phyloP scores from a whole-genome alignment of 2,888 invertebrate genomes.

The Pteria penguin region DNA sequence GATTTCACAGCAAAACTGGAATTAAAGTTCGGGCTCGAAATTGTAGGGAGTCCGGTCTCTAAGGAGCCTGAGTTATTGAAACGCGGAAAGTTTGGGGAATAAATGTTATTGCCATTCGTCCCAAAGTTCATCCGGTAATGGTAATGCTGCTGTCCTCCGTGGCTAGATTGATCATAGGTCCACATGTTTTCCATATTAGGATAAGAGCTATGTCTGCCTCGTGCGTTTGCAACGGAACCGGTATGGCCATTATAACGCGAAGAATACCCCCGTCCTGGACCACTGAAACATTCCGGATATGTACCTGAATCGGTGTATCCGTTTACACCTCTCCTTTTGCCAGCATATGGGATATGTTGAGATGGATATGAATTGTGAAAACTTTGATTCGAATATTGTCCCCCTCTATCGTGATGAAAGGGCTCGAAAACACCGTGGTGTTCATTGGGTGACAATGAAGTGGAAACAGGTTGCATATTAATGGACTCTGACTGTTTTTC shows the following conservation, averaged over 20 bases:
- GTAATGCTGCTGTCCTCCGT: background rate
- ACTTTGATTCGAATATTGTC: background rate
- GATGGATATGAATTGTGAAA: background rate
- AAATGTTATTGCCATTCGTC: conserved; percentile 57
- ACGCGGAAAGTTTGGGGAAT: conserved; percentile 51
- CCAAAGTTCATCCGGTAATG: conserved; percentile 53
- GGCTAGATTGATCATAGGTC: conserved; percentile 50
- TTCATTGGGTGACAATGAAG: background rate
- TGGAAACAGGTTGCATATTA: background rate
- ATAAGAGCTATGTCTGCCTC: conserved; percentile 44
- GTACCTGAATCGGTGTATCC: background rate
- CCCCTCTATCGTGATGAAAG: background rate
- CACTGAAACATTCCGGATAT: conserved; percentile 1
- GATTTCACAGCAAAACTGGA: conserved; percentile 47
- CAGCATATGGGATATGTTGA: background rate
- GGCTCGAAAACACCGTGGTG: background rate
- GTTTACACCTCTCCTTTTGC: conserved; percentile 3
- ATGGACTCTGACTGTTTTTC: background rate
- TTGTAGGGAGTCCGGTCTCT: conserved; percentile 23
- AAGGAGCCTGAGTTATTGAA: conserved; percentile 48
- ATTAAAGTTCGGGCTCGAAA: conserved; percentile 38
- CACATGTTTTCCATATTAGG: conserved; percentile 50
- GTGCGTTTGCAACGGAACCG: conserved; percentile 48
- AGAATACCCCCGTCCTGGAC: background rate
- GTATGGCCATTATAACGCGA: conserved; percentile 16